Percentiles rank a stretch among this genome's conserved stretches.
Evolutionary conservation across 2,113 vertebrate species (phyloP).

Genomic region (Melanocharis versteri): DNA sequence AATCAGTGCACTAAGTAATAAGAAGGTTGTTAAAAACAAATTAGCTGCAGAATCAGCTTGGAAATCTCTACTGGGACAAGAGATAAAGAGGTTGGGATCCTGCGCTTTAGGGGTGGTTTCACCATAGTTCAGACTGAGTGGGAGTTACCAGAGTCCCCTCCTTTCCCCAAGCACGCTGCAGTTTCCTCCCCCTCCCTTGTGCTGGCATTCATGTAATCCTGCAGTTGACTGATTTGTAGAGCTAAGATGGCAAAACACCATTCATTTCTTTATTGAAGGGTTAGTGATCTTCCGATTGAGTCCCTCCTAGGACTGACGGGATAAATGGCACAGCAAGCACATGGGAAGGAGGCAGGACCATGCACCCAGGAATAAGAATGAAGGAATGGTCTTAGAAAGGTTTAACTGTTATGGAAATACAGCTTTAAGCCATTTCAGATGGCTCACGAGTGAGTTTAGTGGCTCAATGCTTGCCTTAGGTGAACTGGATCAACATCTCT

Average conservation of each 20-base stretch:
- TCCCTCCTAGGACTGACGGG: neutral
- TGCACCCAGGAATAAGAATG: neutral
- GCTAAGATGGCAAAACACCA: neutral
- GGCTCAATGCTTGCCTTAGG: neutral
- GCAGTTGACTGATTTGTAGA: neutral
- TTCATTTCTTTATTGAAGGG: neutral
- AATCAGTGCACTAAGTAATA: neutral
- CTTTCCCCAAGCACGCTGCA: neutral
- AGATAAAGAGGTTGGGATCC: neutral
- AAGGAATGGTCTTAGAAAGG: neutral
- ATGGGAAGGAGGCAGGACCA: neutral
- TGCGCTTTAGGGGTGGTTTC: neutral
- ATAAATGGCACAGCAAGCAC: neutral
- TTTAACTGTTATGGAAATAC: neutral
- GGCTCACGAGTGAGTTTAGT: neutral
- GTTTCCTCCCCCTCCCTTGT: neutral
- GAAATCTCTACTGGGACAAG: neutral
- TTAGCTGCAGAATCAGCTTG: neutral
- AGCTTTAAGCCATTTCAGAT: neutral
- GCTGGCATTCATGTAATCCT: neutral
- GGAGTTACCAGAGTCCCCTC: neutral
- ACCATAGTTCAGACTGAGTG: neutral
- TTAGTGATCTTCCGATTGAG: neutral
- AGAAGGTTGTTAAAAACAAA: conserved; percentile 3
- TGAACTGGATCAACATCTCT: neutral